These are phyloP conservation scores for Hippocampus abdominalis DNA, from an alignment of 2,113 vertebrate genomes.

Conservation along the genomic window DNA sequence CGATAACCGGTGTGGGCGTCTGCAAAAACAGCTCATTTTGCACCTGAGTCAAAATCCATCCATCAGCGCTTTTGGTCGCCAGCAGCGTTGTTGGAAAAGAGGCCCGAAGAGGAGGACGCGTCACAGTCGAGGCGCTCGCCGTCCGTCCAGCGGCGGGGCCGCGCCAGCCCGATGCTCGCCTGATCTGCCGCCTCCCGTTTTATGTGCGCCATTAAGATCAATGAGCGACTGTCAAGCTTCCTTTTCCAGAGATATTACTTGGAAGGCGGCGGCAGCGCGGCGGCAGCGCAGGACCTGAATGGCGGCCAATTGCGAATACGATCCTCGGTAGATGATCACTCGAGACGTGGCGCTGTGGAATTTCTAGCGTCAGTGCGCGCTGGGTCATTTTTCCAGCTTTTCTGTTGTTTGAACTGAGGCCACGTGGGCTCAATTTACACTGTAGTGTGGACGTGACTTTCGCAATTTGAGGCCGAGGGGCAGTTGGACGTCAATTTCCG, in stretches of 20 bases:
- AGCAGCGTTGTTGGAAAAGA: conserved; percentile 44
- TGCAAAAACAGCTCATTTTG: conserved; percentile 66
- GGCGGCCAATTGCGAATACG: conserved; percentile 6
- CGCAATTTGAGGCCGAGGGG: no score
- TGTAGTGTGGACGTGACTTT: no score
- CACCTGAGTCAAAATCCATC: conserved; percentile 68
- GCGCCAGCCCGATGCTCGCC: conserved; percentile 40
- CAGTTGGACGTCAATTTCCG: no score
- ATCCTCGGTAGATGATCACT: conserved; percentile 25
- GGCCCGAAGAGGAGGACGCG: conserved; percentile 53
- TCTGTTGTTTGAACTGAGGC: background rate
- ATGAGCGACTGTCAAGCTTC: conserved; percentile 39
- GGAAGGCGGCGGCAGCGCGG: conserved; percentile 10
- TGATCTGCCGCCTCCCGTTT: conserved; percentile 44
- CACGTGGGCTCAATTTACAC: no score
- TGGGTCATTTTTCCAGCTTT: conserved; percentile 11
- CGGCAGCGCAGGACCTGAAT: conserved; percentile 5
- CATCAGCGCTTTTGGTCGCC: conserved; percentile 42
- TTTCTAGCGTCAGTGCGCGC: conserved; percentile 3
- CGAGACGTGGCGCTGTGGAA: background rate
- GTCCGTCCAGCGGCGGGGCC: conserved; percentile 32
- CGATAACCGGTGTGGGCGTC: conserved; percentile 62
- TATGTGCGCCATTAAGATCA: conserved; percentile 49
- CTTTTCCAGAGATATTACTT: conserved; percentile 31
- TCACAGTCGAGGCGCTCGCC: conserved; percentile 38